Conservation (phyloP, 1,140 invertebrate species). For the Drosophila mayri region DNA sequence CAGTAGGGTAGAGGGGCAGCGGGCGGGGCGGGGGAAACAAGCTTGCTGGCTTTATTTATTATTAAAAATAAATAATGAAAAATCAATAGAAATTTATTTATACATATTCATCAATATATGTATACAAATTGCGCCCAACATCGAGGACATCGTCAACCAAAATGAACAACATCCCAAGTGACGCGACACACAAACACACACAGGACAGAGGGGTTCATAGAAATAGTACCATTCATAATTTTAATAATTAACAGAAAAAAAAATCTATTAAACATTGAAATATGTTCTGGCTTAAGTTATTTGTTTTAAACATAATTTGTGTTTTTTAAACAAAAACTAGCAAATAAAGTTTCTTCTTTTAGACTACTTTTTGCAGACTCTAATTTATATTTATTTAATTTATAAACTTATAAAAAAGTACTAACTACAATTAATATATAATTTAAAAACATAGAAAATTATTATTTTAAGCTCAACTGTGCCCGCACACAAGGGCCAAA, state of each 20-base stretch:
- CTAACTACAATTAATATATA: background rate
- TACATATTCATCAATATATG: slow-evolving; percentile 62
- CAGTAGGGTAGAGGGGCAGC: too few species aligned
- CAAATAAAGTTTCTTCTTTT: too few species aligned
- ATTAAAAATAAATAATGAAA: slow-evolving; percentile 68
- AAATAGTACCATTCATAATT: background rate
- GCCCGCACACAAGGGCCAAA: slow-evolving; percentile 35
- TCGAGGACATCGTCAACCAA: slow-evolving; percentile 35
- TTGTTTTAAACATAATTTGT: background rate
- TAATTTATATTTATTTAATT: too few species aligned
- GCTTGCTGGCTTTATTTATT: slow-evolving; percentile 46
- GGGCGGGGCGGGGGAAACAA: background rate
- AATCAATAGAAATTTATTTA: slow-evolving; percentile 68
- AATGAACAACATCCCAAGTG: slow-evolving; percentile 51
- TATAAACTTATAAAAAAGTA: background rate
- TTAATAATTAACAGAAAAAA: background rate
- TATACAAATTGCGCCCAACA: slow-evolving; percentile 46
- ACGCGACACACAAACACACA: slow-evolving; percentile 3
- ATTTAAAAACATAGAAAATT: background rate
- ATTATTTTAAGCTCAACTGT: background rate
- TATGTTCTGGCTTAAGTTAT: background rate
- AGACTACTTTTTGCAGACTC: too few species aligned
- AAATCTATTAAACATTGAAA: background rate
- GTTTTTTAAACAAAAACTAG: background rate
- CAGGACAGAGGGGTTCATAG: background rate